Percentiles rank a stretch among this genome's conserved stretches.
Conservation (phyloP, 1,140 invertebrate genomes). For the Leptinotarsa texana region DNA sequence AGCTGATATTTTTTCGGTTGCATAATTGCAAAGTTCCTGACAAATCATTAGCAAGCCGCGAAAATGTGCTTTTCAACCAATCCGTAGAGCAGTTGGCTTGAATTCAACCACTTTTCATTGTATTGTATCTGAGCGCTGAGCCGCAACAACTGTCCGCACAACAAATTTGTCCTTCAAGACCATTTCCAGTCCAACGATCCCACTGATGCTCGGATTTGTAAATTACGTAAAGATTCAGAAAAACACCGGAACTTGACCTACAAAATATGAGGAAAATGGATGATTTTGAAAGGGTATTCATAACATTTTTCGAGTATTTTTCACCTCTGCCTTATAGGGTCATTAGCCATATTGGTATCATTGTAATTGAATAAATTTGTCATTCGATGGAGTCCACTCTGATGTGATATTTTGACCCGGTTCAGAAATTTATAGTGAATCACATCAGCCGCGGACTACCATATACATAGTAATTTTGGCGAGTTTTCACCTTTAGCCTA, state of each 20-base stretch:
- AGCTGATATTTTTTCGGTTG: slow-evolving; percentile 14
- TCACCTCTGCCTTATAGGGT: not conserved
- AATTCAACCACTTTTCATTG: not conserved
- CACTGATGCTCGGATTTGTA: slow-evolving; percentile 37
- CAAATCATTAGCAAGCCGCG: not conserved
- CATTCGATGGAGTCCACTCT: no score
- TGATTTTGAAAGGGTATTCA: not conserved
- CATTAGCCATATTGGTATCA: not conserved
- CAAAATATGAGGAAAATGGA: not conserved
- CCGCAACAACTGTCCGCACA: not conserved
- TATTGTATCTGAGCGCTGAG: slow-evolving; percentile 1
- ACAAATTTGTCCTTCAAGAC: slow-evolving; percentile 42
- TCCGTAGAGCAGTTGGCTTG: not conserved
- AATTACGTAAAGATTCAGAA: not conserved
- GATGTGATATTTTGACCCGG: no score
- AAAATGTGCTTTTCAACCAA: not conserved
- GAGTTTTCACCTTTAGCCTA: no score
- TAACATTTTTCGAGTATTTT: not conserved
- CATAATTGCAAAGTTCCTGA: not conserved
- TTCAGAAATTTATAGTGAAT: no score
- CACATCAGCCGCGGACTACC: no score
- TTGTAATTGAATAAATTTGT: not conserved
- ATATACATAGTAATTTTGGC: no score
- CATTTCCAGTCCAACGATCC: slow-evolving; percentile 45
- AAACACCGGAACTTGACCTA: not conserved